Percentiles rank a stretch among this genome's conserved stretches.
Evolutionary conservation across 2,797 vertebrate genomes (phyloP).

Genomic region (Lepidocolaptes lacrymiger): DNA sequence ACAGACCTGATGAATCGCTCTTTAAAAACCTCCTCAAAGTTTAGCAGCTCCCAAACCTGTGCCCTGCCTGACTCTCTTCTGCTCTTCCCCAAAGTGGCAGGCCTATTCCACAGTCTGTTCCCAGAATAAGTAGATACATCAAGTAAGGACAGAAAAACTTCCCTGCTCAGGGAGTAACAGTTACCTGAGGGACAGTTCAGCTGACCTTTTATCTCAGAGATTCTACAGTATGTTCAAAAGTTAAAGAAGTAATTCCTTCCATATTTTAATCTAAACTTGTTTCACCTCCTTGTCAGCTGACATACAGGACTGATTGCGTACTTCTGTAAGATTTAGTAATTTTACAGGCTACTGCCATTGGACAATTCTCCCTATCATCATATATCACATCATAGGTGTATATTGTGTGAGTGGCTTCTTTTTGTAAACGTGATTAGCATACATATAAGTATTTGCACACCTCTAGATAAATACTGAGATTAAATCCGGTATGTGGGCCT

Average conservation of each 20-base stretch:
- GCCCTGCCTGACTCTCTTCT: background rate
- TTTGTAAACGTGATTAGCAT: background rate
- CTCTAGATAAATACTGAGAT: background rate
- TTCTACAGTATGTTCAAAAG: background rate
- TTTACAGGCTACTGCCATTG: background rate
- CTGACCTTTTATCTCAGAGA: background rate
- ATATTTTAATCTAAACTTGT: background rate
- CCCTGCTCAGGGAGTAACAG: background rate
- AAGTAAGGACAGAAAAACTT: background rate
- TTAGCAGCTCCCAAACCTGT: background rate
- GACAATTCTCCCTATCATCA: background rate
- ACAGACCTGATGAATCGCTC: background rate
- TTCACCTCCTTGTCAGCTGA: background rate
- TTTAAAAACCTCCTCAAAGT: background rate
- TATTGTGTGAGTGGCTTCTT: background rate
- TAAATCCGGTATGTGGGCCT: background rate
- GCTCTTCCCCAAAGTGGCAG: background rate
- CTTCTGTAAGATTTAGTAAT: background rate
- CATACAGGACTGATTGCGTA: background rate
- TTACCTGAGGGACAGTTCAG: background rate
- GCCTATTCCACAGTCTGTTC: background rate
- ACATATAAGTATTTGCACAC: background rate
- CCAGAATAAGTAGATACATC: background rate
- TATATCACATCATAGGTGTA: background rate
- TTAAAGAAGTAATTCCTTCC: background rate